phyloP scores from a whole-genome alignment of 2,888 invertebrate genomes.

The Drosophila setosimentum region DNA sequence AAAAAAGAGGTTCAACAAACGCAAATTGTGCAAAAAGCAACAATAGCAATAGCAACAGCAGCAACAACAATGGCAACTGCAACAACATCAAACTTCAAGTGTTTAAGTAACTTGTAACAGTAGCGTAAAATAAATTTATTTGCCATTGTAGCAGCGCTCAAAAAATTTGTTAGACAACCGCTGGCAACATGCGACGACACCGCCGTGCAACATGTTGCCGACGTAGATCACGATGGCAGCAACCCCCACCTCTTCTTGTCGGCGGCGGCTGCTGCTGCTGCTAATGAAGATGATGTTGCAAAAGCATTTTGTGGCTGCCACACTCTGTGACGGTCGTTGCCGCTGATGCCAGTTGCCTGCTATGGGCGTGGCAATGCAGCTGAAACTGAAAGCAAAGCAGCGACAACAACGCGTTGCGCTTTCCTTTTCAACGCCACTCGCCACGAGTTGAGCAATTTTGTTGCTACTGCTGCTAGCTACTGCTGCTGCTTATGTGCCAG shows the following conservation, averaged over 20 bases:
- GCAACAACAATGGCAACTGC: conserved; percentile 19
- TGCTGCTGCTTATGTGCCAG: conserved; percentile 39
- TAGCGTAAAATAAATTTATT: conserved; percentile 73
- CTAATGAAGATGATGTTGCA: conserved; percentile 79
- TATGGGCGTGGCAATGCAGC: conserved; percentile 62
- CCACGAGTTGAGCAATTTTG: conserved; percentile 37
- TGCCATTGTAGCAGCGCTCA: conserved; percentile 62
- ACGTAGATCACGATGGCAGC: conserved; percentile 36
- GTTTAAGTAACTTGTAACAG: conserved; percentile 77
- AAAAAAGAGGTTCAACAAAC: conserved; percentile 74
- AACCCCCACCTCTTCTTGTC: neutral
- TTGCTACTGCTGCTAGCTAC: conserved; percentile 8
- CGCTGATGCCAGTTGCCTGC: conserved; percentile 9
- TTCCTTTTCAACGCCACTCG: conserved; percentile 62
- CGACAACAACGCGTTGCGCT: conserved; percentile 39
- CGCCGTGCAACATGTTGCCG: conserved; percentile 57
- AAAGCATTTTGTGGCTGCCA: conserved; percentile 43
- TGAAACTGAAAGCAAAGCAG: conserved; percentile 64
- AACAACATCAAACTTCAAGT: conserved; percentile 46
- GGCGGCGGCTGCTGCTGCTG: conserved; percentile 15
- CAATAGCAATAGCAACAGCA: conserved; percentile 36
- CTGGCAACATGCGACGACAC: conserved; percentile 48
- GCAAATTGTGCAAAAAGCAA: conserved; percentile 74
- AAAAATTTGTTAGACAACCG: conserved; percentile 29
- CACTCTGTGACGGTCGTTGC: conserved; percentile 57